These are phyloP conservation scores for Pipistrellus kuhlii DNA, from an alignment of 2,797 vertebrate genomes.

Conservation along the genomic window DNA sequence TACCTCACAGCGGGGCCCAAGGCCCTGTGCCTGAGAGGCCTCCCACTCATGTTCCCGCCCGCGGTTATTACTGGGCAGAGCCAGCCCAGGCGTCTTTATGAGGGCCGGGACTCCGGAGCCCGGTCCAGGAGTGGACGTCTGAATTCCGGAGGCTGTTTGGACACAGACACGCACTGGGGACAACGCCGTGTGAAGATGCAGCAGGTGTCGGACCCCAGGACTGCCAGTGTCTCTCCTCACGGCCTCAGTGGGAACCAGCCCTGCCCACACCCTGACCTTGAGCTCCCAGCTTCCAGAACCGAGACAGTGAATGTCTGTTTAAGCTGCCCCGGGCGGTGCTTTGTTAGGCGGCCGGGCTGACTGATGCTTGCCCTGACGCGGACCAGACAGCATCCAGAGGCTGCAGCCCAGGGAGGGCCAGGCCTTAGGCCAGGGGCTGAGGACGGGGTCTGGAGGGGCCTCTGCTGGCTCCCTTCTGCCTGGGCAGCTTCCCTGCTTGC, in stretches of 20 bases:
- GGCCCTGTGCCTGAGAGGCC: not conserved
- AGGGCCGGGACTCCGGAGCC: not conserved
- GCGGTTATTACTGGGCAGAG: rapidly evolving
- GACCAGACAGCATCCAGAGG: not conserved
- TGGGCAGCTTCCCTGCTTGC: too few species aligned
- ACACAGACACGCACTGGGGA: not conserved
- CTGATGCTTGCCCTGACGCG: rapidly evolving
- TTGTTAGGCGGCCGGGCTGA: too few species aligned
- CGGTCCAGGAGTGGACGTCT: not conserved
- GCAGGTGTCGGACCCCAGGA: rapidly evolving
- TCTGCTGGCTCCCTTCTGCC: not conserved
- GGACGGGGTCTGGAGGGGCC: not conserved
- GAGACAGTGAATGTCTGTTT: not conserved
- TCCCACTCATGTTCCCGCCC: rapidly evolving
- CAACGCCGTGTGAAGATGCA: not conserved
- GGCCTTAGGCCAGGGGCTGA: not conserved
- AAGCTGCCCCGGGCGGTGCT: rapidly evolving
- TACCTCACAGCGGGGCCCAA: not conserved
- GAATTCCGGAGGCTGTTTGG: not conserved
- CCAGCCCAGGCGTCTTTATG: too few species aligned
- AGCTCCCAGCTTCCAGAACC: not conserved
- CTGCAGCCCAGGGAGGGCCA: not conserved
- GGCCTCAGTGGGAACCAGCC: not conserved
- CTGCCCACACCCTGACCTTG: not conserved
- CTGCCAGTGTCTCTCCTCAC: too few species aligned